Conservation (phyloP, 2,797 vertebrate species). For the Australoheros facetus region DNA sequence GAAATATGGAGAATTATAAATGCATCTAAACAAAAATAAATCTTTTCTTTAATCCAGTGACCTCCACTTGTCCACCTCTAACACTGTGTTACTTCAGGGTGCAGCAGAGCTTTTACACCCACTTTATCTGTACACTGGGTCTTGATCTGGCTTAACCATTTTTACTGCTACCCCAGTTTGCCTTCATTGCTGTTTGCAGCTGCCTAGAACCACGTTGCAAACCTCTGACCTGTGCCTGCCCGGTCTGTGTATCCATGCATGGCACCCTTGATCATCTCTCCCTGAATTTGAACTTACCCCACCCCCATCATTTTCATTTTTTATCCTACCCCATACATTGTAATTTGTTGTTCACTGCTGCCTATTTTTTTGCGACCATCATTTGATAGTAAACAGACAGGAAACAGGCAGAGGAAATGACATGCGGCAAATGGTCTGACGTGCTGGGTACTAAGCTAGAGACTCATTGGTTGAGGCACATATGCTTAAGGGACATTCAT, state of each 20-base stretch:
- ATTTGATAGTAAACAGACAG: no score
- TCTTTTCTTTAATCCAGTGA: background rate
- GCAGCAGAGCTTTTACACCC: slow-evolving; percentile 27
- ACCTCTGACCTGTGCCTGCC: slow-evolving; percentile 27
- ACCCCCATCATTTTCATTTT: slow-evolving; percentile 4
- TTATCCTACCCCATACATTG: background rate
- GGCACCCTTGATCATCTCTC: slow-evolving; percentile 3
- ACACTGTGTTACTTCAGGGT: background rate
- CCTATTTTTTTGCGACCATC: background rate
- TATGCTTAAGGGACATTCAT: background rate
- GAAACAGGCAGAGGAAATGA: background rate
- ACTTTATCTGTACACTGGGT: slow-evolving; percentile 45
- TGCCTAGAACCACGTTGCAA: slow-evolving; percentile 28
- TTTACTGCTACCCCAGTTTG: slow-evolving; percentile 58
- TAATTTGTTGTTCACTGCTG: background rate
- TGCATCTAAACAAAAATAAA: background rate
- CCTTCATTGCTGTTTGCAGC: slow-evolving; percentile 29
- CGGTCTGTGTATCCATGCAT: slow-evolving; percentile 25
- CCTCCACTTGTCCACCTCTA: background rate
- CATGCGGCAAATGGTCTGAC: no score
- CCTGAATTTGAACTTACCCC: slow-evolving; percentile 31
- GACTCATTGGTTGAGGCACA: background rate
- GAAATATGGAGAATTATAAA: background rate
- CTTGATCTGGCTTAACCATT: slow-evolving; percentile 69
- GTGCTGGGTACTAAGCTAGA: background rate